phyloP scores from a whole-genome alignment of 2,113 vertebrate species.

The Platichthys flesus region DNA sequence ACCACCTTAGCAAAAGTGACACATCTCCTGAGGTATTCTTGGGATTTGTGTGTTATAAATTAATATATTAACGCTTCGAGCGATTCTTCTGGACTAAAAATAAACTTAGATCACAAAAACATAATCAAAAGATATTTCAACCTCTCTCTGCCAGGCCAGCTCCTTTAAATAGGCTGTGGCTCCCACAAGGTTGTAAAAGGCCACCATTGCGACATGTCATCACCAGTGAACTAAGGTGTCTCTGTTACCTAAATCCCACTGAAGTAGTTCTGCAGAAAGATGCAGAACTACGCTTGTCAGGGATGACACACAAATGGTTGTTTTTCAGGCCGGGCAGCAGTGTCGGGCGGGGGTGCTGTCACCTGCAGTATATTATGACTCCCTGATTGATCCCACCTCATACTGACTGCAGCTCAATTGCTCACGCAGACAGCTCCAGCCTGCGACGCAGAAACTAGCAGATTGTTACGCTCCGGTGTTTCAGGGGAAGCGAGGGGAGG shows the following conservation, averaged over 20 bases:
- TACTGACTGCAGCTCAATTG: conserved; percentile 29
- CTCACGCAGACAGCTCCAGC: conserved; percentile 25
- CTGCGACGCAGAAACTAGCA: conserved; percentile 30
- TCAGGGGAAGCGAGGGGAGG: background rate
- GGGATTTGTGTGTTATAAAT: background rate
- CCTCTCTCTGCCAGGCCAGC: background rate
- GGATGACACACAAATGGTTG: conserved; percentile 5
- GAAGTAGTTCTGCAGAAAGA: background rate
- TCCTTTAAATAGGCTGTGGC: conserved; percentile 48
- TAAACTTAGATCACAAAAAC: background rate
- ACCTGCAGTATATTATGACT: conserved; percentile 50
- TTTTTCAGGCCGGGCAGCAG: conserved; percentile 22
- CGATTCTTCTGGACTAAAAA: background rate
- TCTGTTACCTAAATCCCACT: conserved; percentile 27
- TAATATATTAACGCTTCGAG: background rate
- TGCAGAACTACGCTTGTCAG: background rate
- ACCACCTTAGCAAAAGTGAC: background rate
- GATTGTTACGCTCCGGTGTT: conserved; percentile 18
- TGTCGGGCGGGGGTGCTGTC: conserved; percentile 22
- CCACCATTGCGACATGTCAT: conserved; percentile 35
- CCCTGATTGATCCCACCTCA: conserved; percentile 55
- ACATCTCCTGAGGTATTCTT: background rate
- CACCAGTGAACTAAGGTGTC: conserved; percentile 9
- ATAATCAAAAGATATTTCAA: background rate
- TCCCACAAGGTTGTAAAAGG: conserved; percentile 43